A percentile compares a stretch with the other conserved stretches of the same genome.
These are phyloP conservation scores for Rhizomys pruinosus DNA, from an alignment of 2,113 vertebrate species.

Conservation along the genomic window DNA sequence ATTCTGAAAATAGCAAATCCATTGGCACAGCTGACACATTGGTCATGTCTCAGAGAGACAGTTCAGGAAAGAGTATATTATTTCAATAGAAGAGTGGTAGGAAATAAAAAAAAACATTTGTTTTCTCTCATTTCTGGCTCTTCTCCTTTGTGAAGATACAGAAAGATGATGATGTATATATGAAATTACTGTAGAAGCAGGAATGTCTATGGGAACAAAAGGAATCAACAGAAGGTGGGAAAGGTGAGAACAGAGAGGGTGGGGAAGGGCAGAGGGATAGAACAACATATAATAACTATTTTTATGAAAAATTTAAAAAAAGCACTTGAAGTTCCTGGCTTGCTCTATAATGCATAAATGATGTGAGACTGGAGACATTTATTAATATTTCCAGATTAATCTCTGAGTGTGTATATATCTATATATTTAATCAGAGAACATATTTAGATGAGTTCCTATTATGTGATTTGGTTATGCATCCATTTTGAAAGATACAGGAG, in stretches of 20 bases:
- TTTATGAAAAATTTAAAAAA: background rate
- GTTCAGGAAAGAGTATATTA: conserved; percentile 16
- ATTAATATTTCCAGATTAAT: background rate
- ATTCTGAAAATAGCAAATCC: conserved; percentile 63
- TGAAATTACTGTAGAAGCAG: background rate
- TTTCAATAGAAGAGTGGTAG: background rate
- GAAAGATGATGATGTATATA: background rate
- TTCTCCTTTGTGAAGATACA: background rate
- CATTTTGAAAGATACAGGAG: conserved; percentile 37
- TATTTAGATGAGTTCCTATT: background rate
- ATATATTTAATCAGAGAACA: conserved; percentile 7
- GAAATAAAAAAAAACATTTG: background rate
- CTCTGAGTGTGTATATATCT: background rate
- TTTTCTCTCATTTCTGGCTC: background rate
- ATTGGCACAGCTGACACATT: conserved; percentile 44
- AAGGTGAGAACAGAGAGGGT: background rate
- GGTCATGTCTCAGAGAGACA: conserved; percentile 45
- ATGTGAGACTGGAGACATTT: background rate
- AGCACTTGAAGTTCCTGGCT: background rate
- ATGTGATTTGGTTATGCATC: background rate
- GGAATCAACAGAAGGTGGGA: background rate
- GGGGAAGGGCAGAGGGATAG: background rate
- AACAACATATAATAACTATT: background rate
- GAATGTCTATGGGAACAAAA: background rate
- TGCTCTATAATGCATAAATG: background rate